Evolutionary conservation across 2,113 vertebrate species (phyloP).

Genomic region (Gulo gulo): DNA sequence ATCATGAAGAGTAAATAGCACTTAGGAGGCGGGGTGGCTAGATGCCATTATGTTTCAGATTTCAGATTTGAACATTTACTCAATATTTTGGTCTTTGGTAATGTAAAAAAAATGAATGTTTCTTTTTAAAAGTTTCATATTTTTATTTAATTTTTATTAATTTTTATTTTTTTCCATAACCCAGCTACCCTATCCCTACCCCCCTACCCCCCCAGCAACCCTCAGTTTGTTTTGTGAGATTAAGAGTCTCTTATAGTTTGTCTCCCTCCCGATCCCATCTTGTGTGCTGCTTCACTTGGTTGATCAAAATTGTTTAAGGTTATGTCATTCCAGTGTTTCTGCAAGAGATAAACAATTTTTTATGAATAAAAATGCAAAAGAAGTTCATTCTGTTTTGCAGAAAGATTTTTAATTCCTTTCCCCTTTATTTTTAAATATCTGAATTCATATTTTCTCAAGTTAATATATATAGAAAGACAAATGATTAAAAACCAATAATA

Average conservation of each 20-base stretch:
- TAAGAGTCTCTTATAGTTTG: no score
- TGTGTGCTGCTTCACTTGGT: not conserved
- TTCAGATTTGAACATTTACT: not conserved
- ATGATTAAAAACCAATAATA: constrained; percentile 7
- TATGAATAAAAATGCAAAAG: not conserved
- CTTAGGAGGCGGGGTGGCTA: not conserved
- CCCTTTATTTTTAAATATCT: not conserved
- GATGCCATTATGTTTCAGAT: not conserved
- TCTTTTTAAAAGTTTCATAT: not conserved
- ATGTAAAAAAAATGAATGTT: constrained; percentile 22
- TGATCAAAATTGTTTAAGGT: not conserved
- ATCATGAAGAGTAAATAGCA: not conserved
- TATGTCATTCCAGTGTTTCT: constrained; percentile 5
- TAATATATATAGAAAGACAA: not conserved
- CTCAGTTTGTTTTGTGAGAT: no score
- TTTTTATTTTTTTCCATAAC: no score
- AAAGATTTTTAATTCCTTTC: not conserved
- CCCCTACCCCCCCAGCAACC: no score
- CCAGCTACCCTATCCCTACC: no score
- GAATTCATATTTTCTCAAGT: not conserved
- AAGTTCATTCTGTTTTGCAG: not conserved
- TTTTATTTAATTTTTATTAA: no score
- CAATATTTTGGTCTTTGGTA: not conserved
- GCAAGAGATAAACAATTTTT: not conserved
- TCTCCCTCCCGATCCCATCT: no score